Evolutionary conservation across 2,888 invertebrate genomes (phyloP).

Genomic region (Lamellibrachia satsuma): DNA sequence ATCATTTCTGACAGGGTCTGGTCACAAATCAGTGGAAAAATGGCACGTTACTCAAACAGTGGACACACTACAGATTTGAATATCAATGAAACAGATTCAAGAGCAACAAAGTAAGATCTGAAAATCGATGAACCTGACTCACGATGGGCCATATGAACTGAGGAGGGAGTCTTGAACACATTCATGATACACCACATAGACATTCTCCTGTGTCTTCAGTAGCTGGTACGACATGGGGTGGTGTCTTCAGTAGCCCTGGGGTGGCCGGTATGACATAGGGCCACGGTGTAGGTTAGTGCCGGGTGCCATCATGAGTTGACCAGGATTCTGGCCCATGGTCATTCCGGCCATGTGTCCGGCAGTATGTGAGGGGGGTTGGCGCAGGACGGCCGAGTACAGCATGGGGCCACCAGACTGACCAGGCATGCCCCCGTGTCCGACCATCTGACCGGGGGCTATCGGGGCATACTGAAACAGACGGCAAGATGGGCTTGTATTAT

Average conservation of each 20-base stretch:
- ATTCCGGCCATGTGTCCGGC: neutral
- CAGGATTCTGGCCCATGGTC: neutral
- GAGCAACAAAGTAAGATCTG: too few relatives aligned
- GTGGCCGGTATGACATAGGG: neutral
- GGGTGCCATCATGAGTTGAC: neutral
- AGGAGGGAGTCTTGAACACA: too few relatives aligned
- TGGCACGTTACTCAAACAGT: too few relatives aligned
- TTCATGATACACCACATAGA: too few relatives aligned
- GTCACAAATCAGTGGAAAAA: too few relatives aligned
- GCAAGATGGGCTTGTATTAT: neutral
- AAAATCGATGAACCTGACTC: too few relatives aligned
- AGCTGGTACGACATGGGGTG: neutral
- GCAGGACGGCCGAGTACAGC: neutral
- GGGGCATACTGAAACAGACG: neutral
- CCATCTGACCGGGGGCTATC: neutral
- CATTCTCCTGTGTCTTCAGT: too few relatives aligned
- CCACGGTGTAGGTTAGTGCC: neutral
- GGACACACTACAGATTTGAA: too few relatives aligned
- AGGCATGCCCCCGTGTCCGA: neutral
- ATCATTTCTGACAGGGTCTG: too few relatives aligned
- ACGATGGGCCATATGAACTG: neutral
- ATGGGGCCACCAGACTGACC: neutral
- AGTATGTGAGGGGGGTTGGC: neutral
- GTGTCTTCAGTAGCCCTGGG: neutral
- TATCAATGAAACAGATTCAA: too few relatives aligned